These are phyloP conservation scores for Odocoileus virginianus DNA, from an alignment of 2,113 vertebrate genomes.

Conservation along the genomic window DNA sequence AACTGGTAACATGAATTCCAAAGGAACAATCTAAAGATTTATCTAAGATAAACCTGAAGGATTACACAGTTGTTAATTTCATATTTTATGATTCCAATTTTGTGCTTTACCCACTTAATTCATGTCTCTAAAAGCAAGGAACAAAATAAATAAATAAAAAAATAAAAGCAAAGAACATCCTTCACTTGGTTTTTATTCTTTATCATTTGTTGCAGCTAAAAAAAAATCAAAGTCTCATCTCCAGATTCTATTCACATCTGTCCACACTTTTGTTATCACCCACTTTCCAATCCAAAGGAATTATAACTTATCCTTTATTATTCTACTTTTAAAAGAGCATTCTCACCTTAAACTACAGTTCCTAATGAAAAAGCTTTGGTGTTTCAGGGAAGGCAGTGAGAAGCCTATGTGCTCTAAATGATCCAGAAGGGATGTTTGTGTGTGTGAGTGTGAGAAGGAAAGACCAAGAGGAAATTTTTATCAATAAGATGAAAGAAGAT, in stretches of 20 bases:
- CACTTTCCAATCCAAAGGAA: not conserved
- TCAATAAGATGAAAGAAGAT: not conserved
- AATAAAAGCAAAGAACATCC: not conserved
- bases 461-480: not conserved
- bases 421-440: not conserved
- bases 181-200: not conserved
- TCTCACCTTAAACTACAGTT: not conserved
- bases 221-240: not conserved
- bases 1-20: not conserved
- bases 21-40: not conserved
- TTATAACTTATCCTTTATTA: not conserved
- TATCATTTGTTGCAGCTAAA: not conserved
- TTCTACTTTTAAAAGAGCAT: not conserved
- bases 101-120: not conserved
- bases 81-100: not conserved
- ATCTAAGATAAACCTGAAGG: not conserved
- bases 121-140: not conserved
- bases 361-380: not conserved
- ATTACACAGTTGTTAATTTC: not conserved
- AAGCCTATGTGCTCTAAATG: not conserved
- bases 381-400: not conserved
- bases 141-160: not conserved
- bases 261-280: not conserved
- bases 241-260: not conserved
- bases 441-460: not conserved